These are phyloP conservation scores for Hetaerina americana DNA, from an alignment of 1,140 invertebrate genomes.

Conservation along the genomic window DNA sequence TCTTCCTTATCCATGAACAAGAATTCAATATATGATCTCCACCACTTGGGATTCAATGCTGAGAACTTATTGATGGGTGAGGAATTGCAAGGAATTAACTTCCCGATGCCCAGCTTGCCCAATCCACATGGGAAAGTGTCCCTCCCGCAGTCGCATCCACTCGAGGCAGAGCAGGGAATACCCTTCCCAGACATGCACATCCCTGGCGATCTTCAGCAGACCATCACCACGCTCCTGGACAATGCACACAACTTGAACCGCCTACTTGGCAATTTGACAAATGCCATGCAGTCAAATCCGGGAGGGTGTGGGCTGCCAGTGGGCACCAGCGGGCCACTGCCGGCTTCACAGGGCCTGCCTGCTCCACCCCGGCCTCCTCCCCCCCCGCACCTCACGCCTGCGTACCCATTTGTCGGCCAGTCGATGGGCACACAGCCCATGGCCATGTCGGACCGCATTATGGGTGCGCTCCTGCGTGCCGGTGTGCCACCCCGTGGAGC, in stretches of 20 bases:
- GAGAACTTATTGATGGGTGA: slow-evolving; percentile 10
- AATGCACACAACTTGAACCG: slow-evolving; percentile 27
- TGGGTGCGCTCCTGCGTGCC: neutral
- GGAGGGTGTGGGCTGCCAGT: slow-evolving; percentile 4
- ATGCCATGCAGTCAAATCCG: slow-evolving; percentile 13
- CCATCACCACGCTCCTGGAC: slow-evolving; percentile 24
- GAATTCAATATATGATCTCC: slow-evolving; percentile 7
- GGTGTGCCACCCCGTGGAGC: neutral
- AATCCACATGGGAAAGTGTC: slow-evolving; percentile 6
- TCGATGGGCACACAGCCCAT: slow-evolving; percentile 1
- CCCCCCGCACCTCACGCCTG: slow-evolving; percentile 1
- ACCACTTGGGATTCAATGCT: slow-evolving; percentile 1
- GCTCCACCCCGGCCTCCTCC: neutral
- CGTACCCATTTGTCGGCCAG: slow-evolving; percentile 6
- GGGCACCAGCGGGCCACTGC: neutral
- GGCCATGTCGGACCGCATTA: neutral
- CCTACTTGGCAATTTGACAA: slow-evolving; percentile 20
- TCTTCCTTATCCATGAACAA: slow-evolving; percentile 6
- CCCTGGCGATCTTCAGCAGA: slow-evolving; percentile 25
- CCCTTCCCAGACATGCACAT: slow-evolving; percentile 4
- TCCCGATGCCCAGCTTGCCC: neutral
- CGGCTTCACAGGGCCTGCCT: slow-evolving; percentile 1
- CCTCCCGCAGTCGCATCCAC: slow-evolving; percentile 9
- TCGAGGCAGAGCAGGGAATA: neutral
- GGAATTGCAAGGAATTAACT: slow-evolving; percentile 1